Evolutionary conservation across 2,797 vertebrate species (phyloP), one percentile per base, ranked within the genome.

Genomic region (Pteronotus mesoamericanus): DNA sequence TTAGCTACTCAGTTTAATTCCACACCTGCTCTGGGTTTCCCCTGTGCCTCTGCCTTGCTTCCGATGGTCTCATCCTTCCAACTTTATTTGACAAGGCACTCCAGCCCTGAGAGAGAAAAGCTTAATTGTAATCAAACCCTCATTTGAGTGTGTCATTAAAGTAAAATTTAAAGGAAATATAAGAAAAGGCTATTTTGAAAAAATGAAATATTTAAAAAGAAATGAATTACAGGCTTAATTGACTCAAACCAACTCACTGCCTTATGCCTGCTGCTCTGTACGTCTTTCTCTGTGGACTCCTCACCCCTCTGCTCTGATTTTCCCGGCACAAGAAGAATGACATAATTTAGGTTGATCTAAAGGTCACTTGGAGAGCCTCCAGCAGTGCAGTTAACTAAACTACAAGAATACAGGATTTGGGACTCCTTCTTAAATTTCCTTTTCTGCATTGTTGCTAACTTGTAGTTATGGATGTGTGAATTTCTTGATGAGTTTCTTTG

Each of bases 401-500:
- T 91, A 21, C 10, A 78, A 75, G 21, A 87, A 44, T 53, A 95
- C 85, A 92, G 18, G 51, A 34, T 42, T 87, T 77, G 34, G 48
- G 29, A 37, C 1, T 85, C 11, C 48, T 69, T 42, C 39, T 69
- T 96, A 96, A 91, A 88, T 95, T 97, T 95, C 32, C 86, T 87
- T 55, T 93, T 97, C 85, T 42, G 44, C 91, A 37, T 88, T 82
- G 6, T 98, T 96, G 94, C 69, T 97, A 95, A 51, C 57, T 94
- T 95, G 48, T 59, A 97, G 53, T 97, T 97, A 96, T 21, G 91
- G 22, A 91, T 91, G 72, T 97, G 94, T 96, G 87, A 95, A 93
- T 95, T 86, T 97, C 96, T 98, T 97, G 95, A 83, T 97, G 96
- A 97, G 86, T 94, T 61, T 69, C 97, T 97, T 98, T 98, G 97